Percentiles rank a stretch among this genome's conserved stretches.
phyloP scores from a whole-genome alignment of 2,113 vertebrate genomes.

The Dicaeum eximium region DNA sequence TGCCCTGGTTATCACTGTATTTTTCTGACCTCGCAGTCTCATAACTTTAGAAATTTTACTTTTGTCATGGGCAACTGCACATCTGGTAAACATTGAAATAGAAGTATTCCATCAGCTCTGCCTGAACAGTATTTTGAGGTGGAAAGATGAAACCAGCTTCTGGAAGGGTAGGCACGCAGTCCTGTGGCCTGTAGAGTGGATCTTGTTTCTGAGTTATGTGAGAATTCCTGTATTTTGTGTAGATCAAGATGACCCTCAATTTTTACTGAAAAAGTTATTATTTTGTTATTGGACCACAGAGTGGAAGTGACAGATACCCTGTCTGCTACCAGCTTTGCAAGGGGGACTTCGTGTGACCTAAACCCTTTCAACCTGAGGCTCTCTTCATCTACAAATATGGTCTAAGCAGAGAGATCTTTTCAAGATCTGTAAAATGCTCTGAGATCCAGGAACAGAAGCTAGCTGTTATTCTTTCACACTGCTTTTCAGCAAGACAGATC shows the following conservation, averaged over 20 bases:
- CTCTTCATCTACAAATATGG: neutral
- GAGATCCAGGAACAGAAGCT: neutral
- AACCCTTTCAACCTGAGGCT: neutral
- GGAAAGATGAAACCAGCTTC: neutral
- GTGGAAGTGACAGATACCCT: neutral
- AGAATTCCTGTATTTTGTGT: neutral
- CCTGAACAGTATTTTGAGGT: neutral
- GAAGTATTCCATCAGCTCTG: neutral
- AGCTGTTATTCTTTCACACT: neutral
- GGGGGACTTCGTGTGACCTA: neutral
- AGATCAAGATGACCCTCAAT: neutral
- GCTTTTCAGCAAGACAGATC: neutral
- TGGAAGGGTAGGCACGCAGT: neutral
- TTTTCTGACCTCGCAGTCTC: neutral
- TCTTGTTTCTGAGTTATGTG: neutral
- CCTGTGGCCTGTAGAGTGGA: neutral
- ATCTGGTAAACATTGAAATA: neutral
- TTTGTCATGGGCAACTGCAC: neutral
- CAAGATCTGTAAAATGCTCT: neutral
- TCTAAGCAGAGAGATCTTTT: neutral
- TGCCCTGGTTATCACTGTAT: neutral
- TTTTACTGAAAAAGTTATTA: neutral
- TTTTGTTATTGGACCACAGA: neutral
- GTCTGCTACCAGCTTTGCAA: neutral
- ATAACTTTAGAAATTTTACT: neutral